Percentiles rank a stretch among this genome's conserved stretches.
Evolutionary conservation across 1,140 invertebrate species (phyloP).

Genomic region (Drosophila eugracilis): DNA sequence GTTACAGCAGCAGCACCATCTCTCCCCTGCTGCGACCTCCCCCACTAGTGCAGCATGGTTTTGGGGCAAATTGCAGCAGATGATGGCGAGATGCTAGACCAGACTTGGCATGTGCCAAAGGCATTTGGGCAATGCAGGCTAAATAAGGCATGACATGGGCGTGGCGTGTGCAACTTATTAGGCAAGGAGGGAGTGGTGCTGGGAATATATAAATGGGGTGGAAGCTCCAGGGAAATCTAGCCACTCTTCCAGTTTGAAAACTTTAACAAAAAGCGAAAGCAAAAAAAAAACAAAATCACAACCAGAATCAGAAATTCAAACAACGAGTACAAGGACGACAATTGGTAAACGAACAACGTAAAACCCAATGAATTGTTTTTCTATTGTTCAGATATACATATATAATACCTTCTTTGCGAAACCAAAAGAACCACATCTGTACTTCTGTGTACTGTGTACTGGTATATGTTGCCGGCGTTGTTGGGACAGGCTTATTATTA

Average conservation of each 20-base stretch:
- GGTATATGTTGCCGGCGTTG: constrained; percentile 19
- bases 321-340: constrained; percentile 26
- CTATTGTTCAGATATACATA: no score
- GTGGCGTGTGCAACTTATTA: constrained; percentile 59
- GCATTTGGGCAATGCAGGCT: constrained; percentile 46
- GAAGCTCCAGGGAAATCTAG: constrained; percentile 32
- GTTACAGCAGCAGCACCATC: constrained; percentile 1
- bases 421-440: constrained; percentile 73
- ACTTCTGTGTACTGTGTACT: constrained; percentile 19
- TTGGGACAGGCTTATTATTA: constrained; percentile 22
- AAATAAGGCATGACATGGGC: constrained; percentile 48
- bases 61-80: constrained; percentile 44
- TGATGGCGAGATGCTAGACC: constrained; percentile 23
- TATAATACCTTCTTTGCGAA: constrained; percentile 65
- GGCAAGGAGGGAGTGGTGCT: not conserved
- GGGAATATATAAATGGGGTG: not conserved
- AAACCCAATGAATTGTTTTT: constrained; percentile 27
- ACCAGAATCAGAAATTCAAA: constrained; percentile 23
- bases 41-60: constrained; percentile 1
- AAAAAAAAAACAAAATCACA: no score
- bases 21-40: not conserved
- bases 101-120: constrained; percentile 40
- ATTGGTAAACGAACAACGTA: constrained; percentile 35
- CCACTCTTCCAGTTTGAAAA: constrained; percentile 8
- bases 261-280: constrained; percentile 18